These are phyloP conservation scores for Huso huso DNA, from an alignment of 2,797 vertebrate genomes.

Conservation along the genomic window DNA sequence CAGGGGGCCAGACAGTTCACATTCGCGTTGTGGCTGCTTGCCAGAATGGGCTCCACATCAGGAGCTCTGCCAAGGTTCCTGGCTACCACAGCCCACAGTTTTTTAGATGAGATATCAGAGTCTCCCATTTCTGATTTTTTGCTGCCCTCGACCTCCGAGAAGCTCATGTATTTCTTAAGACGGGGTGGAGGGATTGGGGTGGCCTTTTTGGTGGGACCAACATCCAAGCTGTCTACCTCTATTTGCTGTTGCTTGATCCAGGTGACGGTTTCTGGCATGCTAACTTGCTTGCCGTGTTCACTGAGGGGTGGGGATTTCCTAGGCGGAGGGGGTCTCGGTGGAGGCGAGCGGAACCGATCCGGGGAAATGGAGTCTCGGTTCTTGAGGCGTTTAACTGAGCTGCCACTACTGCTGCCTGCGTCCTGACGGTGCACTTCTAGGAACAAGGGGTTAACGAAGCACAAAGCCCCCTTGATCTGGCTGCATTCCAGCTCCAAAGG, in stretches of 20 bases:
- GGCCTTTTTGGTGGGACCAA: conserved; percentile 38
- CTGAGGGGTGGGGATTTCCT: conserved; percentile 32
- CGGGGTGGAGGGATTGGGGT: conserved; percentile 76
- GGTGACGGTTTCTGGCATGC: conserved; percentile 61
- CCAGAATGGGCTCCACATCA: conserved; percentile 31
- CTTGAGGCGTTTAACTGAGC: conserved; percentile 22
- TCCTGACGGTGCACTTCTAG: conserved; percentile 76
- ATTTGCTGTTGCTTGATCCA: conserved; percentile 47
- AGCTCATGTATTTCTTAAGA: conserved; percentile 59
- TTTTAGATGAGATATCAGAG: conserved; percentile 51
- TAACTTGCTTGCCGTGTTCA: conserved; percentile 49
- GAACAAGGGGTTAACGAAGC: conserved; percentile 91
- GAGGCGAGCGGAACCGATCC: conserved; percentile 52
- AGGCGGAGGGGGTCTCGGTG: conserved; percentile 82
- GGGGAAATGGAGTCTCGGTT: background rate
- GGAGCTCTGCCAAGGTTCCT: conserved; percentile 49
- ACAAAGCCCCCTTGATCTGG: conserved; percentile 78
- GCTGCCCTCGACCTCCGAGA: conserved; percentile 50
- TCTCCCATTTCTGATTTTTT: conserved; percentile 63
- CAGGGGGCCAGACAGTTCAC: conserved; percentile 20
- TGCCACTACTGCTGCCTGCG: conserved; percentile 50
- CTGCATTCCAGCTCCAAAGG: conserved; percentile 72
- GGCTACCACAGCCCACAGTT: conserved; percentile 39
- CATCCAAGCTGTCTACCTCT: background rate
- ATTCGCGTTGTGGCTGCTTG: conserved; percentile 16